A percentile compares a stretch with the other conserved stretches of the same genome.
These are phyloP conservation scores for Oscheius myriophilus DNA, from an alignment of 2,888 invertebrate species.

Conservation along the genomic window DNA sequence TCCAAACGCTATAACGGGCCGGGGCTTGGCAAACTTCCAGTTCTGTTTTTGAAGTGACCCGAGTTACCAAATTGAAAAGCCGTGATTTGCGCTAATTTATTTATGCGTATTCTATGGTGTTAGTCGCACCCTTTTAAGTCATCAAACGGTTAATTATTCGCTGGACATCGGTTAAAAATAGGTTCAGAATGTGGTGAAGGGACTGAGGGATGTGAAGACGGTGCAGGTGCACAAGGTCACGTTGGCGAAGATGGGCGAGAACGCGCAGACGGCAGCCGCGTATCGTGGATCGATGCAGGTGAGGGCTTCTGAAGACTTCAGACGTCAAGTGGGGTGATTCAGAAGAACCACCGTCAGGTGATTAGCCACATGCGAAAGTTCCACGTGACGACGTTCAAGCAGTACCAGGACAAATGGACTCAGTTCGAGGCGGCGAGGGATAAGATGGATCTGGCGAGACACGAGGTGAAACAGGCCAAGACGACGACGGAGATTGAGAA, in stretches of 20 bases:
- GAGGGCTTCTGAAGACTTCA: background rate
- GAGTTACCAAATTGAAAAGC: no score
- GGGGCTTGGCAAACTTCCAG: no score
- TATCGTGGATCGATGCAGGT: background rate
- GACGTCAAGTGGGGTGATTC: background rate
- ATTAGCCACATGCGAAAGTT: conserved; percentile 12
- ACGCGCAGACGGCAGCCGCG: background rate
- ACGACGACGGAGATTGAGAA: conserved; percentile 60
- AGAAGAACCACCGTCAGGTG: background rate
- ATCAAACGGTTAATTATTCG: no score
- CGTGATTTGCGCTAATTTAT: no score
- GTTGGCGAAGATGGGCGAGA: background rate
- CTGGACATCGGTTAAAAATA: no score
- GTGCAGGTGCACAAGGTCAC: background rate
- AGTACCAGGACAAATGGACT: background rate
- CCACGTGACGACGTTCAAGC: background rate
- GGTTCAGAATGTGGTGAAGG: no score
- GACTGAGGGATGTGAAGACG: background rate
- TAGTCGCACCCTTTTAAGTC: no score
- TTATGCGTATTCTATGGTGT: no score
- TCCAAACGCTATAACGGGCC: no score
- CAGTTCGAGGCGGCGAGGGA: conserved; percentile 16
- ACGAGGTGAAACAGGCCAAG: conserved; percentile 54
- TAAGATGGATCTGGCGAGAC: conserved; percentile 52
- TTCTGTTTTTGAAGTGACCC: no score